Base-by-base conservation (phyloP, 2,797 vertebrate genomes). In the Cercopithecus neglectus region DNA sequence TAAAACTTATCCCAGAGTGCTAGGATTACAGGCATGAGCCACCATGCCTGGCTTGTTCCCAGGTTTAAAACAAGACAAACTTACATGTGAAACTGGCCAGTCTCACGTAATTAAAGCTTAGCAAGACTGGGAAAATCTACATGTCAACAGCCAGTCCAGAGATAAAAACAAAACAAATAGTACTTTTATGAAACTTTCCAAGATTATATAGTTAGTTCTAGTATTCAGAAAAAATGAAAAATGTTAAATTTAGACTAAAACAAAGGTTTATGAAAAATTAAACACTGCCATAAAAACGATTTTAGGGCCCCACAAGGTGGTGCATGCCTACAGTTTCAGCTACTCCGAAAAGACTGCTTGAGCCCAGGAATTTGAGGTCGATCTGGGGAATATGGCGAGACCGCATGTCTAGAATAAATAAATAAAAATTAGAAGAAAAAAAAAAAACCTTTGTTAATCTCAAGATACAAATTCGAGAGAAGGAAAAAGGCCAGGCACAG, bases 71-170 rank as follows among this genome's bases (percentile, higher is more conserved):
- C 17, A 96, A 89, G 78, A 84, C 44, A 94, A 95, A 76, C 53
- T 91, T 89, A 91, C n/a, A 39, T 85, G 74, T 55, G 30, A 96
- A 89, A 75, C 30, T 80, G 74, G 50, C 33, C 41, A 92, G 19
- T 88, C 93, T 89, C 87, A 82, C 8, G 75, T 91, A 96, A 93
- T 93, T 28, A 93, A 94, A 94, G 85, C 64, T 85, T 55, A 97
- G 36, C 41, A 92, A 96, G 41, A 96, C 57, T 78, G 8, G 55
- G 48, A 88, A 98, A 95, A 96, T 88, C 67, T 70, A 91, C 30
- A 92, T 82, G 89, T 85, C 30, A 95, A 91, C 22, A 94, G 57
- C 46, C 83, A 94, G n/a, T 72, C 94, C 70, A 91, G 67, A 95
- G 57, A 94, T 82, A 76, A 92, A 96, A 83, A 89, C 14, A 50